Evolutionary conservation across 1,140 invertebrate genomes (phyloP).

Genomic region (Drosophila simulans): DNA sequence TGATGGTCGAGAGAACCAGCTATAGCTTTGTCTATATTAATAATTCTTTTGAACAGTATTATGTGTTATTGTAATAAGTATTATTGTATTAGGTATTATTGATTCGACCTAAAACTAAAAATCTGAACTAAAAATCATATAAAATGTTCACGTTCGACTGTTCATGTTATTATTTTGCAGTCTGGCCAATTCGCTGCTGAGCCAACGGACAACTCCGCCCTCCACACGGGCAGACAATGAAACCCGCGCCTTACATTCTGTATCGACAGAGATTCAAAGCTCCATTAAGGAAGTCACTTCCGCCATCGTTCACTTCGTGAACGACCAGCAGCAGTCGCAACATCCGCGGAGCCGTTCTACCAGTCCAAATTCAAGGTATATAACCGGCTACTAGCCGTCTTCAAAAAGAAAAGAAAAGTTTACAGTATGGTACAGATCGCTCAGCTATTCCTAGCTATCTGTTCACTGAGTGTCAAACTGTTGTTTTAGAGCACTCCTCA

Average conservation of each 20-base stretch:
- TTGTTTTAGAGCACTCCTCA: too few relatives aligned
- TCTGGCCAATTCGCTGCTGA: slow-evolving; percentile 88
- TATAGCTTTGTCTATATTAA: too few relatives aligned
- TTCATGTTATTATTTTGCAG: slow-evolving; percentile 72
- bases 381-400: slow-evolving; percentile 3
- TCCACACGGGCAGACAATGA: slow-evolving; percentile 48
- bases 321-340: slow-evolving; percentile 85
- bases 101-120: too few relatives aligned
- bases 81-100: too few relatives aligned
- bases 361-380: slow-evolving; percentile 84
- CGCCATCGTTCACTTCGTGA: slow-evolving; percentile 96
- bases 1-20: too few relatives aligned
- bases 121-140: too few relatives aligned
- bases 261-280: slow-evolving; percentile 92
- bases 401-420: background rate
- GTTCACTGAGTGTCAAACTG: background rate
- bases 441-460: background rate
- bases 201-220: slow-evolving; percentile 80
- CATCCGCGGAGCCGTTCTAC: slow-evolving; percentile 84
- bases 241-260: slow-evolving; percentile 72
- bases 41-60: too few relatives aligned
- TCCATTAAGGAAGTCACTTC: slow-evolving; percentile 96
- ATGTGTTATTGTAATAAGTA: too few relatives aligned
- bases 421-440: background rate
- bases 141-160: background rate